Base-by-base conservation (phyloP, 37 sponge, comb jelly and placozoan genomes). In the Oscarella lobularis region DNA sequence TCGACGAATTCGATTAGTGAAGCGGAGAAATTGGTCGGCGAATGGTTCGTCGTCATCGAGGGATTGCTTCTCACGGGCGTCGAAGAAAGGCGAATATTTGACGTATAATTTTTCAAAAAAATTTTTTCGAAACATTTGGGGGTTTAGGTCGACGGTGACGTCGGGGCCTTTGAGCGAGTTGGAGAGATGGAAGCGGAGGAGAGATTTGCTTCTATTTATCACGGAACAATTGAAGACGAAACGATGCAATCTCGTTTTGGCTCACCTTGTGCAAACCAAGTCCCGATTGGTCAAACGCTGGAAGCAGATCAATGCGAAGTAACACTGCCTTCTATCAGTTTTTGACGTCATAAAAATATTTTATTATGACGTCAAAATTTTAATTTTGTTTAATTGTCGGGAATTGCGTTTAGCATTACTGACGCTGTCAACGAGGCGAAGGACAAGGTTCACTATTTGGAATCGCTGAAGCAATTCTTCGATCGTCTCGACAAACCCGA, bases 151-250 rank as follows among this genome's bases (percentile, higher is more conserved):
- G n/a, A n/a, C n/a, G n/a, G n/a, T n/a, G n/a, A n/a, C n/a, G 66
- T 41, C 81, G 14, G 74, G 85, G 35, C 85, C 86, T 0, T 54
- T 88, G 69, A 67, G 85, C 41, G 96, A 95, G 80, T 73, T 83
- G 39, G 77, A 78, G 54, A 85, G 91, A 36, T 90, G 92, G 92
- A 85, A 83, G 74, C 73, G 88, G 20, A 81, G 92, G 6, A 82
- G 83, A 41, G 40, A 75, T 1, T 66, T 95, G 30, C 80, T 95
- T 30, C 74, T 68, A 1, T 79, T 87, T 33, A 73, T 95, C 31
- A 81, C 84, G 34, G 92, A 90, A 48, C 96, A 95, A 75, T 81
- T 95, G 40, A 95, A 88, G 77, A 76, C 75, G 39, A 90, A 86
- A 66, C 90, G 90, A 54, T 80, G 87, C 73, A 90, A 73, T 41